These are phyloP conservation scores for Steromphala cineraria DNA, from an alignment of 2,888 invertebrate genomes.

Conservation along the genomic window DNA sequence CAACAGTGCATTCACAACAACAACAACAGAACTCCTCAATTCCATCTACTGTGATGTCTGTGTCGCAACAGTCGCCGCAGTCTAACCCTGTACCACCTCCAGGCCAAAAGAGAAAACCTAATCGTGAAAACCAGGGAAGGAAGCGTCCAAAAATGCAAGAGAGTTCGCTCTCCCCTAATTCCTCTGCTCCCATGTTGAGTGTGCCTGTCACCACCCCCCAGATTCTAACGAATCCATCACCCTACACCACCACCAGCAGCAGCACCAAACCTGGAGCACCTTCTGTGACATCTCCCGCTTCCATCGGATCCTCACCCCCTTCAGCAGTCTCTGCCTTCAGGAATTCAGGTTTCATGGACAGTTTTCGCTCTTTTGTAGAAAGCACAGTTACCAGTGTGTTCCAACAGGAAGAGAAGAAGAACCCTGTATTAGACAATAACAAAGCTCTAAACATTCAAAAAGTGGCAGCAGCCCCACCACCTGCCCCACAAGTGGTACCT, in stretches of 20 bases:
- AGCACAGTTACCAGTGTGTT: conserved; percentile 72
- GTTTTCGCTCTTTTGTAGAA: conserved; percentile 73
- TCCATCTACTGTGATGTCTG: conserved; percentile 58
- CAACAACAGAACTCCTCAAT: conserved; percentile 53
- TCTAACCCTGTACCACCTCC: conserved; percentile 26
- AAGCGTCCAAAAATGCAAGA: conserved; percentile 39
- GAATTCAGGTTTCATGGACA: conserved; percentile 67
- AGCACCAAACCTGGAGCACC: conserved; percentile 40
- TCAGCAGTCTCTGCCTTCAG: conserved; percentile 75
- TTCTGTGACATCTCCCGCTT: conserved; percentile 42
- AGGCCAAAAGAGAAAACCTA: conserved; percentile 52
- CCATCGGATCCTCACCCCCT: conserved; percentile 57
- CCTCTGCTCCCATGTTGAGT: conserved; percentile 34
- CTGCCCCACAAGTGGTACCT: neutral
- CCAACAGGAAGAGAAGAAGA: conserved; percentile 62
- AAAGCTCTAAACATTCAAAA: neutral
- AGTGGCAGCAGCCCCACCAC: neutral
- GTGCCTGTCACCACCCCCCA: conserved; percentile 68
- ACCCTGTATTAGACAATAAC: conserved; percentile 23
- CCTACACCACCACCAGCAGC: conserved; percentile 59
- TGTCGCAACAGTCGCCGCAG: conserved; percentile 38
- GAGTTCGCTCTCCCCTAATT: neutral
- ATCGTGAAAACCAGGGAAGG: conserved; percentile 51
- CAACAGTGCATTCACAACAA: conserved; percentile 24
- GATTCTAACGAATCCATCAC: conserved; percentile 64